Percentiles rank a stretch among this genome's conserved stretches.
Evolutionary conservation across 2,888 invertebrate genomes (phyloP).

Genomic region (Rhyacophila evoluta): DNA sequence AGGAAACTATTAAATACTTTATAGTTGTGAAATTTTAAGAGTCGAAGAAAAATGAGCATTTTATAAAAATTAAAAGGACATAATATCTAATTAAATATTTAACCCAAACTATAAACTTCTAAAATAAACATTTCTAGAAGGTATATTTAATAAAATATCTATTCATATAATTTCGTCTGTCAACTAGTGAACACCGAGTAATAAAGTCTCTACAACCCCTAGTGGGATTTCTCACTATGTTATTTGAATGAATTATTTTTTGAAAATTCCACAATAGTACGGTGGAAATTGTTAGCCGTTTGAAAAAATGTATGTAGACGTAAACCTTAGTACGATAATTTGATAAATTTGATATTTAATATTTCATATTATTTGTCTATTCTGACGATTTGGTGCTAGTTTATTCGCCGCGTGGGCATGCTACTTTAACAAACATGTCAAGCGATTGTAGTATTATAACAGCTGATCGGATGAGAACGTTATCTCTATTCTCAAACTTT

Average conservation of each 20-base stretch:
- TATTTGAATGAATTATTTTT: conserved; percentile 41
- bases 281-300: conserved; percentile 23
- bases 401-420: neutral
- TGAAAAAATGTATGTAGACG: conserved; percentile 35
- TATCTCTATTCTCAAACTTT: neutral
- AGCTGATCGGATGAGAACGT: neutral
- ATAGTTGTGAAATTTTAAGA: too few relatives aligned
- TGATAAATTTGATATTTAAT: conserved; percentile 43
- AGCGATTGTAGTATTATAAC: conserved; percentile 1
- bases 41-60: neutral
- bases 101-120: conserved; percentile 43
- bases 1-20: neutral
- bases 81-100: conserved; percentile 20
- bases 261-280: conserved; percentile 33
- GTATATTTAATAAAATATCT: conserved; percentile 49
- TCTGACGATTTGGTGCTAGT: conserved; percentile 29
- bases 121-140: conserved; percentile 50
- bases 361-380: conserved; percentile 40
- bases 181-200: conserved; percentile 53
- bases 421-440: conserved; percentile 3
- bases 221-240: conserved; percentile 53
- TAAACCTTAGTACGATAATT: conserved; percentile 29
- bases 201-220: conserved; percentile 53
- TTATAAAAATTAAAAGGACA: conserved; percentile 11
- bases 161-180: conserved; percentile 49